Evolutionary conservation across 2,888 invertebrate species (phyloP).

Genomic region (Ischnura elegans): DNA sequence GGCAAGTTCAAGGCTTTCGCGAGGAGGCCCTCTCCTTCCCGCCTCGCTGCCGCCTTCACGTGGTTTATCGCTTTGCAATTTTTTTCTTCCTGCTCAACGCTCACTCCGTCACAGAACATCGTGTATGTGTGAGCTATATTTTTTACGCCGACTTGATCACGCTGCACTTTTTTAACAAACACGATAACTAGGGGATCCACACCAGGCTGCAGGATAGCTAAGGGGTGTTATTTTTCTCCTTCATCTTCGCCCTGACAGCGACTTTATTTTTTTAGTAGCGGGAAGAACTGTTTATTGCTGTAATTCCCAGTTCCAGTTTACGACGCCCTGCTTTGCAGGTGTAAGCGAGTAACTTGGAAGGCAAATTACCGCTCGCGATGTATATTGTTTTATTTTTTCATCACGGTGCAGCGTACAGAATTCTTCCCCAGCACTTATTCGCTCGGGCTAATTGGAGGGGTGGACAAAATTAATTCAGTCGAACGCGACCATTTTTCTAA

Average conservation of each 20-base stretch:
- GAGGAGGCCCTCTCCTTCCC: background rate
- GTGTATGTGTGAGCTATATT: too few species aligned
- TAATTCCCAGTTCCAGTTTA: background rate
- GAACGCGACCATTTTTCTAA: slow-evolving; percentile 4
- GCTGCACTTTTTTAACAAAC: background rate
- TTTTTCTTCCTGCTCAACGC: background rate
- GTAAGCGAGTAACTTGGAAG: background rate
- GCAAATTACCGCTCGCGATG: background rate
- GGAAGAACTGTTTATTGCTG: background rate
- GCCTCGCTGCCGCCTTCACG: background rate
- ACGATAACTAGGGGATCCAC: background rate
- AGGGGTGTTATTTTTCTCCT: too few species aligned
- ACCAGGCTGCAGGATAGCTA: background rate
- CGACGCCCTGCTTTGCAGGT: background rate
- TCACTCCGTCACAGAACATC: background rate
- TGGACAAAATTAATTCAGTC: background rate
- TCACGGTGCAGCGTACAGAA: too few species aligned
- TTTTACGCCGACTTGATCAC: background rate
- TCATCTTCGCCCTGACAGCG: background rate
- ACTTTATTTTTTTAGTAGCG: background rate
- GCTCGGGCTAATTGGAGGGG: background rate
- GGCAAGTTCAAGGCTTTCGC: background rate
- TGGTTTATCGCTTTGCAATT: background rate
- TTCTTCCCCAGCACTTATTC: background rate
- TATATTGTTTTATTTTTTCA: background rate